Percentiles rank a stretch among this genome's conserved stretches.
These are phyloP conservation scores for Oligia latruncula DNA, from an alignment of 2,888 invertebrate species.

Conservation along the genomic window DNA sequence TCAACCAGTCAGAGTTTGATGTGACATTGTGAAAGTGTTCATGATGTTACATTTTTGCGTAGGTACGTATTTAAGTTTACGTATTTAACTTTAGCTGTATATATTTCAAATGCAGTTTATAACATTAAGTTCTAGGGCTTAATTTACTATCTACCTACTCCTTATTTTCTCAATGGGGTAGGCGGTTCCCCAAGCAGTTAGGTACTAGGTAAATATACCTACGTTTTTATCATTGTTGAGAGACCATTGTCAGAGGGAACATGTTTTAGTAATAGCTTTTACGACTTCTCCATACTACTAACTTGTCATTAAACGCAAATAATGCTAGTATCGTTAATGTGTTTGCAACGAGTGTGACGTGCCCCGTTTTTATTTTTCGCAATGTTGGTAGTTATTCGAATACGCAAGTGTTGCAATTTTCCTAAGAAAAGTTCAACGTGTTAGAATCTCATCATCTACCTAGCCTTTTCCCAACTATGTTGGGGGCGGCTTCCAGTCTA, in stretches of 20 bases:
- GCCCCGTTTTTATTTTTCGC: not conserved
- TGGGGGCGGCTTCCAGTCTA: too few relatives aligned
- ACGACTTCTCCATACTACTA: constrained; percentile 4
- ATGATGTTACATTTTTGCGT: not conserved
- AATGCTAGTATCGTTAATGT: not conserved
- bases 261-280: constrained; percentile 13
- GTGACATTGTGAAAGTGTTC: not conserved
- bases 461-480: too few relatives aligned
- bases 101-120: not conserved
- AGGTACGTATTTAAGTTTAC: not conserved
- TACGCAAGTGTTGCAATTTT: constrained; percentile 9
- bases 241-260: not conserved
- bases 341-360: constrained; percentile 2
- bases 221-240: not conserved
- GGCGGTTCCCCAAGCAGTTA: not conserved
- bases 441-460: not conserved
- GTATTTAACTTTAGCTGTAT: not conserved
- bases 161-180: not conserved
- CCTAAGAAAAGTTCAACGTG: not conserved
- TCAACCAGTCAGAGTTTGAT: not conserved
- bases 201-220: not conserved
- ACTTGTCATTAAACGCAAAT: constrained; percentile 31
- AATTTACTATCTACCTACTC: not conserved
- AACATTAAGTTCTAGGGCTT: not conserved
- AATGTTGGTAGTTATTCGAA: constrained; percentile 8